Evolutionary conservation across 2,888 invertebrate species (phyloP), one percentile per base, ranked within the genome.

Genomic region (Hofmannophila pseudospretella): DNA sequence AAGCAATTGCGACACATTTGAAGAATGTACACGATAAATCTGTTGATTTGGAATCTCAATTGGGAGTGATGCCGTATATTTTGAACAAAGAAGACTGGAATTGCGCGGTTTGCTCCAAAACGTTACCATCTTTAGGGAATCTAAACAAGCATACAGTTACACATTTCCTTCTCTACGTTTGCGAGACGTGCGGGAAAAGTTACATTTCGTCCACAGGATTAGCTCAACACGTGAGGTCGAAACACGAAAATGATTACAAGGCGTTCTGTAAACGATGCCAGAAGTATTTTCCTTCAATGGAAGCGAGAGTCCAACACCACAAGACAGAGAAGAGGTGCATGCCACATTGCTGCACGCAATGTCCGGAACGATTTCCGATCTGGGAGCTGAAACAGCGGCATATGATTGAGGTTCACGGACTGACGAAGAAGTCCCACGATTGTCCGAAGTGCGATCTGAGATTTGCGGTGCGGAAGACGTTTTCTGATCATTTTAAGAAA

Each of bases 111-210:
- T 84, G 82, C 40, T 58, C 56, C 2, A 79, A 79, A 37, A 71
- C 53, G 7, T 59, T 73, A 1, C 74, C 82, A 0, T 72, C 79
- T 0, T 50, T 82, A 0, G 66, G 74, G 33, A 79, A 80, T 25
- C 34, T 84, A 2, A 81, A 80, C 30, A 44, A 78, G 9, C 84
- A 84, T 41, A 84, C 82, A 2, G 72, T 80, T 7, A 70, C 77
- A 0, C 84, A 84, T 35, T 84, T 82, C 29, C 40, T 76, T 3
- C 77, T 70, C 27, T 79, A 76, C 44, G 78, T 80, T 0, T 84
- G 84, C 36, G 75, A 82, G 23, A 74, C 73, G 0, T 84, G 84
- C 45, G 84, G 84, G 0, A 74, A 67, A 38, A 76, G 82, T 10
- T 84, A 80, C 36, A 67, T 79, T 0, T 77, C 82, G 0, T 69